phyloP scores from a whole-genome alignment of 2,113 vertebrate species.

The Leucopsar rothschildi region DNA sequence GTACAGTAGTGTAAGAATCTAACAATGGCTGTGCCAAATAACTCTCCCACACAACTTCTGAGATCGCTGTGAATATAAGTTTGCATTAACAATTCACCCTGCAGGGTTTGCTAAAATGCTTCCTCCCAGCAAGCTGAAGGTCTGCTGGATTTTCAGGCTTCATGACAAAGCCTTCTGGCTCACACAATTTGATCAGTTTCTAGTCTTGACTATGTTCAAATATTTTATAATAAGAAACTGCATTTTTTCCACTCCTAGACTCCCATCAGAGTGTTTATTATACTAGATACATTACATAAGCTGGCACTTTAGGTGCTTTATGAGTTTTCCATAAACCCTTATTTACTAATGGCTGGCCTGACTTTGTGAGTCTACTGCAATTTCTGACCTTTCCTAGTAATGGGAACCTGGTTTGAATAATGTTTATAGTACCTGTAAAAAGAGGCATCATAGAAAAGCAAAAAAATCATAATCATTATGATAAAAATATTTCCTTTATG shows the following conservation, averaged over 20 bases:
- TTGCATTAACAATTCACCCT: constrained; percentile 24
- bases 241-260: constrained; percentile 38
- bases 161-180: not conserved
- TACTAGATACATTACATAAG: constrained; percentile 47
- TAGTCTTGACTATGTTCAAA: constrained; percentile 14
- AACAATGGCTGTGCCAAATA: constrained; percentile 27
- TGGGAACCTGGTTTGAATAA: constrained; percentile 21
- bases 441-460: not conserved
- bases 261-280: constrained; percentile 37
- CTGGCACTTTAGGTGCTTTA: constrained; percentile 50
- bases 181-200: not conserved
- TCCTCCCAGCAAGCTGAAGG: constrained; percentile 1
- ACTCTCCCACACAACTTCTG: constrained; percentile 25
- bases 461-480: not conserved
- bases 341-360: constrained; percentile 47
- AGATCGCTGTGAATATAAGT: not conserved
- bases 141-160: constrained; percentile 40
- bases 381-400: constrained; percentile 27
- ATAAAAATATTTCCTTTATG: not conserved
- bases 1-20: constrained; percentile 28
- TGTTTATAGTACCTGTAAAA: constrained; percentile 33
- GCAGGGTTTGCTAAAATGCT: constrained; percentile 13
- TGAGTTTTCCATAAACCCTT: constrained; percentile 56
- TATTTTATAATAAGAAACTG: constrained; percentile 42
- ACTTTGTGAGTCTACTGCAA: constrained; percentile 23